phyloP scores from a whole-genome alignment of 2,113 vertebrate genomes.

The Bos javanicus region DNA sequence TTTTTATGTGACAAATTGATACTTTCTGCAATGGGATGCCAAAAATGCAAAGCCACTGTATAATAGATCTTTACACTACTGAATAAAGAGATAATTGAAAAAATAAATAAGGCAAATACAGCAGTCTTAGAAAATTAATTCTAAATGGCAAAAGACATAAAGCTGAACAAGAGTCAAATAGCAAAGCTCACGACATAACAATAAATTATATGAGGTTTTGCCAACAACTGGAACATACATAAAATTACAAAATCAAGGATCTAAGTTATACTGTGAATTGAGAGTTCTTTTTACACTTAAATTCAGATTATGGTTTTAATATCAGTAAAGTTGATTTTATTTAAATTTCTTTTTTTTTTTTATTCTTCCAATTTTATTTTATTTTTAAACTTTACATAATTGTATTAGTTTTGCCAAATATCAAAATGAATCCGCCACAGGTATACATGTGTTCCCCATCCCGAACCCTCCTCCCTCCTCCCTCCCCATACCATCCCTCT shows the following conservation, averaged over 20 bases:
- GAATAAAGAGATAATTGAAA: constrained; percentile 66
- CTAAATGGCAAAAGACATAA: constrained; percentile 44
- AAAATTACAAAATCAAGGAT: constrained; percentile 36
- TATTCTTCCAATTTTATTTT: no score
- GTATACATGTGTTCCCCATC: no score
- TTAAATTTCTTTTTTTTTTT: no score
- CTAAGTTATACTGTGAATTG: not conserved
- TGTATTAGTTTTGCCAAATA: no score
- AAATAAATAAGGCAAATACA: constrained; percentile 46
- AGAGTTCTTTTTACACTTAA: constrained; percentile 32
- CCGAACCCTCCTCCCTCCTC: no score
- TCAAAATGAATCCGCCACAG: no score
- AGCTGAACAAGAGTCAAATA: constrained; percentile 46
- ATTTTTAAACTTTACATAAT: no score
- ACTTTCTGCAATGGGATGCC: constrained; percentile 71
- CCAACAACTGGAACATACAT: constrained; percentile 35
- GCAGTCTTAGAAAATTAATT: constrained; percentile 57
- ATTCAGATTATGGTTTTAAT: constrained; percentile 52
- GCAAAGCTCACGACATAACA: not conserved
- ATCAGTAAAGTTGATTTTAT: constrained; percentile 24
- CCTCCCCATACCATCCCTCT: no score
- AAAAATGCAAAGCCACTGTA: constrained; percentile 71
- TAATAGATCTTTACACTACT: constrained; percentile 61
- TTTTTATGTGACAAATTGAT: constrained; percentile 82
- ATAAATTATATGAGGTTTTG: not conserved